A percentile compares a stretch with the other conserved stretches of the same genome.
Conservation (phyloP, 2,888 invertebrate genomes). For the Blastobasis lacticolella region DNA sequence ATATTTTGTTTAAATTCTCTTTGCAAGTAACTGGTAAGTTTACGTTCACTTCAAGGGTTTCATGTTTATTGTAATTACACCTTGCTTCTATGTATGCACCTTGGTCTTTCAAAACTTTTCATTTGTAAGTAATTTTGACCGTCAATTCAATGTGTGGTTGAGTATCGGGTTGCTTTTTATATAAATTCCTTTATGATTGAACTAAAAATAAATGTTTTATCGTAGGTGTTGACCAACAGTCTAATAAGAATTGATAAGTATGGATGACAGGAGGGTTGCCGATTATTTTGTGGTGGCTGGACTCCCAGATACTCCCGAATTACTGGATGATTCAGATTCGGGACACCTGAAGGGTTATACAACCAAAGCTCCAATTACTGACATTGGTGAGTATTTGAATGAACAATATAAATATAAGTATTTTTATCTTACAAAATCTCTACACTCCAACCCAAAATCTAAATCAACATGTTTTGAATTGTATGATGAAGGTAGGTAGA, state of each 20-base stretch:
- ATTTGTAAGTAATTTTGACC: too few species aligned
- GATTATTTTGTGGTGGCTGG: slow-evolving; percentile 99
- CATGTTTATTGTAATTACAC: slow-evolving; percentile 23
- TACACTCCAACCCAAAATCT: background rate
- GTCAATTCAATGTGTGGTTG: too few species aligned
- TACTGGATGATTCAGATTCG: slow-evolving; percentile 86
- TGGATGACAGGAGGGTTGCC: slow-evolving; percentile 92
- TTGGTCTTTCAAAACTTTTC: too few species aligned
- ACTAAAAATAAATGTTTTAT: slow-evolving; percentile 10
- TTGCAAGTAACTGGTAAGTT: slow-evolving; percentile 20
- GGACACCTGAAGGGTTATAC: slow-evolving; percentile 87
- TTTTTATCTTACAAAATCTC: slow-evolving; percentile 6
- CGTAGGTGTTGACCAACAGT: slow-evolving; percentile 28
- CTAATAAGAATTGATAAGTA: slow-evolving; percentile 39
- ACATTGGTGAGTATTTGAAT: slow-evolving; percentile 78
- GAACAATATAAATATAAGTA: background rate
- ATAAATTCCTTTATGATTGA: background rate
- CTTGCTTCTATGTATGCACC: background rate
- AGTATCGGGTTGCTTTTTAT: background rate
- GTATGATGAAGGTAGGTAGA: too few species aligned
- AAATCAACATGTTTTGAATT: background rate
- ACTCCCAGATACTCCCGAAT: slow-evolving; percentile 85
- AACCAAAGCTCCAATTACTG: slow-evolving; percentile 94
- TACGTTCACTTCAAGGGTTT: slow-evolving; percentile 53
- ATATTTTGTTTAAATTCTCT: slow-evolving; percentile 21